Conservation (phyloP, 2,113 vertebrate species). For the Xyrauchen texanus region DNA sequence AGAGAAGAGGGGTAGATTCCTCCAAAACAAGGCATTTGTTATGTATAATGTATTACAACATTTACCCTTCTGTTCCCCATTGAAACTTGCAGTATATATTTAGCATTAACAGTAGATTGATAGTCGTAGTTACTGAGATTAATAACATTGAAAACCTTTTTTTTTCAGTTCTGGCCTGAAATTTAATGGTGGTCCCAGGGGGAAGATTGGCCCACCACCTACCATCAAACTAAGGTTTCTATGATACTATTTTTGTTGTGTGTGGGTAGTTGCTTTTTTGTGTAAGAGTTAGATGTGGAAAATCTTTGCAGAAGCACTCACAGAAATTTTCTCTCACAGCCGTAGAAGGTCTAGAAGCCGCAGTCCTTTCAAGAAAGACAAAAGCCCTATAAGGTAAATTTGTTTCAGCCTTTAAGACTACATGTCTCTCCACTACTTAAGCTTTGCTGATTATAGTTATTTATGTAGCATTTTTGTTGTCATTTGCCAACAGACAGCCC, state of each 20-base stretch:
- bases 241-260: constrained; percentile 58
- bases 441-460: not conserved
- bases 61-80: not conserved
- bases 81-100: not conserved
- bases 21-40: constrained; percentile 15
- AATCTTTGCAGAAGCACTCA: constrained; percentile 7
- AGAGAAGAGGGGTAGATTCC: not conserved
- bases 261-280: constrained; percentile 50
- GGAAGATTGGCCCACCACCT: constrained; percentile 90
- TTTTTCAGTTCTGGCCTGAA: constrained; percentile 87
- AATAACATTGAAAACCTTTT: constrained; percentile 58
- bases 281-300: constrained; percentile 17
- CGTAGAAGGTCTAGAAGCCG: constrained; percentile 86
- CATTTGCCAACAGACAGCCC: constrained; percentile 76
- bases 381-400: constrained; percentile 86
- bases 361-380: constrained; percentile 92
- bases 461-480: not conserved
- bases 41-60: constrained; percentile 15
- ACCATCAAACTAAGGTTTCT: constrained; percentile 90
- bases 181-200: constrained; percentile 90
- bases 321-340: constrained; percentile 64
- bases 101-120: not conserved
- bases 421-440: not conserved
- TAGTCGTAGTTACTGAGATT: constrained; percentile 55
- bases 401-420: not conserved